These are phyloP conservation scores for Thaumetopoea pityocampa DNA, from an alignment of 1,140 invertebrate species.

Conservation along the genomic window DNA sequence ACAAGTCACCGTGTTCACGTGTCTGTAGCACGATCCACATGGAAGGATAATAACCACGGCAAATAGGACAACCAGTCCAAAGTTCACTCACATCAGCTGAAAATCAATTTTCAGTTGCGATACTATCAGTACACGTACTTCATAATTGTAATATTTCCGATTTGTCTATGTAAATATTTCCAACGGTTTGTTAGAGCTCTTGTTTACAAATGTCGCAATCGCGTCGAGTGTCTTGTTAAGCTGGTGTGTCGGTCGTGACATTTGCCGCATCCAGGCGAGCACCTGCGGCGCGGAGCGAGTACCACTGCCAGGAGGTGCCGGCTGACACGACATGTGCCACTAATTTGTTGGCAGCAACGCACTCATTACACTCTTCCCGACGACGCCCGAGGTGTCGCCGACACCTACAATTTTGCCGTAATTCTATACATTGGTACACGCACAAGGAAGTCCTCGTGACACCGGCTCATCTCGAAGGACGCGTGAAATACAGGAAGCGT, in stretches of 20 bases:
- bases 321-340: constrained; percentile 70
- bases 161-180: constrained; percentile 9
- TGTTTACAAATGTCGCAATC: background rate
- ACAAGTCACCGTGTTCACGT: constrained; percentile 2
- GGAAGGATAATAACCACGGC: constrained; percentile 8
- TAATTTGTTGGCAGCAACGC: constrained; percentile 64
- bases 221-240: constrained; percentile 18
- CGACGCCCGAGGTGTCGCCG: constrained; percentile 61
- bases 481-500: constrained; percentile 4
- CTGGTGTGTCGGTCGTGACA: constrained; percentile 38
- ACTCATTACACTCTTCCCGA: constrained; percentile 50
- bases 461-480: constrained; percentile 12
- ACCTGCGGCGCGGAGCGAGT: constrained; percentile 48
- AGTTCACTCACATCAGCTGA: constrained; percentile 11
- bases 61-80: constrained; percentile 10
- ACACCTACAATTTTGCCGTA: constrained; percentile 55
- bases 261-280: constrained; percentile 37
- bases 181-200: background rate
- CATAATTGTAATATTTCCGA: constrained; percentile 25
- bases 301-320: constrained; percentile 46
- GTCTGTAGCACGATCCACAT: constrained; percentile 12
- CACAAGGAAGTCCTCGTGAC: constrained; percentile 32
- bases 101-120: constrained; percentile 15
- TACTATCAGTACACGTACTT: constrained; percentile 12
- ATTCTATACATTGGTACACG: constrained; percentile 70